Percentiles rank a stretch among this genome's conserved stretches.
Evolutionary conservation across 2,797 vertebrate species (phyloP).

Genomic region (Vireo griseus): DNA sequence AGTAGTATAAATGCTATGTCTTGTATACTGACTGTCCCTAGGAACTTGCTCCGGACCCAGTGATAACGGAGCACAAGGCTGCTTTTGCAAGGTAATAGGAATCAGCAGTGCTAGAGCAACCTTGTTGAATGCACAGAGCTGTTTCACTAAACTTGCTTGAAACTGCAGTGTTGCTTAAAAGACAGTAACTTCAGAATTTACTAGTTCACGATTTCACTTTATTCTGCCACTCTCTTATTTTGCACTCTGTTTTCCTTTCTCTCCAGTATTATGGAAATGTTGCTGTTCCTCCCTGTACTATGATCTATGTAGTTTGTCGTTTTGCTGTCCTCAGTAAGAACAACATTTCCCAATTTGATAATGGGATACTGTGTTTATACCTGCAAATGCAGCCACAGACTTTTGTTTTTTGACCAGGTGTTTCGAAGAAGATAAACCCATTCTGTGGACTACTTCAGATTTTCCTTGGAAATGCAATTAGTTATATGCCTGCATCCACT

Average conservation of each 20-base stretch:
- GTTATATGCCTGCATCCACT: not conserved
- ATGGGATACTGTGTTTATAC: not conserved
- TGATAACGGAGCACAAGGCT: not conserved
- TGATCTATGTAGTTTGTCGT: not conserved
- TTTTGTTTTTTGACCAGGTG: not conserved
- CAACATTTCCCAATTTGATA: not conserved
- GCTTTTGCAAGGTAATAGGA: not conserved
- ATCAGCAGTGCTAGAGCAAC: not conserved
- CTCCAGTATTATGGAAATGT: not conserved
- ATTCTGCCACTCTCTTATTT: not conserved
- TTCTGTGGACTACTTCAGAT: not conserved
- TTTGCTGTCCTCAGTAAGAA: not conserved
- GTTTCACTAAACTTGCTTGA: not conserved
- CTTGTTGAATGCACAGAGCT: conserved; percentile 31
- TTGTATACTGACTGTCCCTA: not conserved
- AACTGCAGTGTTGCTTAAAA: not conserved
- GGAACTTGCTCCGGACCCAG: not conserved
- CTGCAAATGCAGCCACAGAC: not conserved
- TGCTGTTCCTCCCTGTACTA: not conserved
- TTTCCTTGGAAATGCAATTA: conserved; percentile 22
- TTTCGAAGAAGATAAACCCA: not conserved
- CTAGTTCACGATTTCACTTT: not conserved
- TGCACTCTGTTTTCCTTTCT: not conserved
- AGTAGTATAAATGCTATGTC: not conserved
- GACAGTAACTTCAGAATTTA: not conserved